These are phyloP conservation scores for Opisthograptis luteolata DNA, from an alignment of 2,888 invertebrate species.

Conservation along the genomic window DNA sequence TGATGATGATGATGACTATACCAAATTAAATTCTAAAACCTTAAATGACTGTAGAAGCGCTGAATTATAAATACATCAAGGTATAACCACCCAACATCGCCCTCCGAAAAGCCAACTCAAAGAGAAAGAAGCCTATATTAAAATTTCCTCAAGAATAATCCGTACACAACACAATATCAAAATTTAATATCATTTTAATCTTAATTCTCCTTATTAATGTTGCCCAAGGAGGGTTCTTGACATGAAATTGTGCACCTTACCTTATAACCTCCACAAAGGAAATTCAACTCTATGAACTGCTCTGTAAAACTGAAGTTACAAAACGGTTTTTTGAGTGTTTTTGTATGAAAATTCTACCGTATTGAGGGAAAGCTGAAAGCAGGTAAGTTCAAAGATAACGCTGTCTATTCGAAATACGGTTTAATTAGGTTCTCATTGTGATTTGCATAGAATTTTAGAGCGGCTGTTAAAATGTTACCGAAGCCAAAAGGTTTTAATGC, in stretches of 20 bases:
- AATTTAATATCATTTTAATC: slow-evolving; percentile 85
- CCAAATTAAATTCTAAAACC: background rate
- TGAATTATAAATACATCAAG: slow-evolving; percentile 18
- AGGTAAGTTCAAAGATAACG: slow-evolving; percentile 81
- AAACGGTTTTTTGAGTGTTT: slow-evolving; percentile 20
- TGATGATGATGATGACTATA: too few relatives aligned
- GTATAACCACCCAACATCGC: slow-evolving; percentile 17
- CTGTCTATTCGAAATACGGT: slow-evolving; percentile 65
- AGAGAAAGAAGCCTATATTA: slow-evolving; percentile 72
- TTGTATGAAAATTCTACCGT: slow-evolving; percentile 33
- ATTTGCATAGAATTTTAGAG: slow-evolving; percentile 43
- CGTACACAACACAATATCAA: slow-evolving; percentile 83
- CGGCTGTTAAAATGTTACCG: slow-evolving; percentile 21
- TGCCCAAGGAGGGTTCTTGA: slow-evolving; percentile 69
- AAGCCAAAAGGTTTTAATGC: slow-evolving; percentile 19
- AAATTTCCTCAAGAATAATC: slow-evolving; percentile 80
- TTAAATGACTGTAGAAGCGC: background rate
- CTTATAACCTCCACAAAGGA: slow-evolving; percentile 23
- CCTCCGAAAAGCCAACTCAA: slow-evolving; percentile 57
- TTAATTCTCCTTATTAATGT: slow-evolving; percentile 83
- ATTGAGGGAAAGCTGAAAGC: slow-evolving; percentile 61
- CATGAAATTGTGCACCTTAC: slow-evolving; percentile 54
- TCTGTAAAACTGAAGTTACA: slow-evolving; percentile 30
- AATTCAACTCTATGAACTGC: slow-evolving; percentile 32
- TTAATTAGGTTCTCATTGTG: slow-evolving; percentile 73